These are phyloP conservation scores for Erebia aethiops DNA, from an alignment of 2,888 invertebrate genomes.

Conservation along the genomic window DNA sequence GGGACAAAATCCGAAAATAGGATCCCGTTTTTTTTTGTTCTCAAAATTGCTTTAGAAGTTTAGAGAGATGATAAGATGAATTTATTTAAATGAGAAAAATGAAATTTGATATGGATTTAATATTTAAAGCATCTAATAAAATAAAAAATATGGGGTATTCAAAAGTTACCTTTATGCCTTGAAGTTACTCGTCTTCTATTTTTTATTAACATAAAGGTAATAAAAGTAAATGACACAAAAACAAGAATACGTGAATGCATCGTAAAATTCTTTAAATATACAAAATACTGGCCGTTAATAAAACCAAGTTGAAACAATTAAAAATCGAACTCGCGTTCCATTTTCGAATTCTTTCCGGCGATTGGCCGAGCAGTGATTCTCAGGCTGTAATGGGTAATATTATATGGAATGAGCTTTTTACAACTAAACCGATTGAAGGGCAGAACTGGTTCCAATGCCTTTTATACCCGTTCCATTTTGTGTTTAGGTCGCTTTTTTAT, in stretches of 20 bases:
- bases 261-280: constrained; percentile 29
- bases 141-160: no score
- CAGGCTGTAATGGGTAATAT: constrained; percentile 80
- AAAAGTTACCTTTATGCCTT: no score
- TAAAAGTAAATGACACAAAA: constrained; percentile 16
- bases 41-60: background rate
- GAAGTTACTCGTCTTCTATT: no score
- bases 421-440: constrained; percentile 75
- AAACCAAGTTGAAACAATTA: constrained; percentile 73
- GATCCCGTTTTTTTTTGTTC: constrained; percentile 1
- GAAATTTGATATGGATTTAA: no score
- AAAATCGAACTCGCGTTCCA: constrained; percentile 75
- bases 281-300: constrained; percentile 47
- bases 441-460: constrained; percentile 74
- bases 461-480: constrained; percentile 72
- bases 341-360: constrained; percentile 68
- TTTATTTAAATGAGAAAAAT: background rate
- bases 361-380: constrained; percentile 76
- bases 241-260: constrained; percentile 24
- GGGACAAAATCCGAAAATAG: background rate
- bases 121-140: no score
- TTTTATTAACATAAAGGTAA: no score
- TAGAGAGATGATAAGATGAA: background rate
- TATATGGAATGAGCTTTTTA: constrained; percentile 81
- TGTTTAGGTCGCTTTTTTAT: constrained; percentile 70